Evolutionary conservation across 2,113 vertebrate genomes (phyloP), one percentile per base, ranked within the genome.

Genomic region (Okapia johnstoni): DNA sequence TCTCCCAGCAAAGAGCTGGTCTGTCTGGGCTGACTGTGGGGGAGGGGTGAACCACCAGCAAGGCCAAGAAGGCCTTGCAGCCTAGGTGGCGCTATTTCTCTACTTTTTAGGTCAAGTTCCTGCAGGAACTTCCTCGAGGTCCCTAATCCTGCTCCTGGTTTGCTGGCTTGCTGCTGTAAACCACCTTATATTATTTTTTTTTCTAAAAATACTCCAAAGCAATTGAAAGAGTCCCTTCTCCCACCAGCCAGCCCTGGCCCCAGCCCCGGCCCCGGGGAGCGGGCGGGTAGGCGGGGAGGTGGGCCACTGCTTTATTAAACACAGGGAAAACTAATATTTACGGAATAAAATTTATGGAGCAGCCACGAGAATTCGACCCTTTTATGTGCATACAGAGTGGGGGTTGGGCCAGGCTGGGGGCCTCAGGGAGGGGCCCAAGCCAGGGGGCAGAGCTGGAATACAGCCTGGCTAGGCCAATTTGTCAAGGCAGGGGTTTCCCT

Each of bases 181-280:
- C 98, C 98, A 98, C 98, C 96, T 95, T 98, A 93, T 95, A 98
- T 97, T 98, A 98, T 99, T 99, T 99, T 98, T 98, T 98, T 99
- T 99, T 99, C 98, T 99, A 99, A 99, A 99, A 99, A 99, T 99
- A 99, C 99, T 99, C 99, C 98, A 98, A 98, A 99, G 98, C 99
- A 98, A 98, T 99, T 99, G 98, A 99, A 99, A 99, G 99, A 98
- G 98, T 98, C 98, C 99, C 99, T 99, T 99, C 98, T 98, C 98
- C 98, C 98, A 98, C 96, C 97, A 98, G 97, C 97, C 98, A 98
- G 98, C 97, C 96, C 98, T 98, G 97, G 98, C 98, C 98, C 97
- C 98, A 97, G 97, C 98, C 97, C 98, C 97, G 98, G 98, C 98
- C 98, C 99, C 98, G 98, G 98, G 98, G 98, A 98, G 98, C 97